Conservation (phyloP, 1,140 invertebrate species). For the Pseudomyrmex flavicornis region DNA sequence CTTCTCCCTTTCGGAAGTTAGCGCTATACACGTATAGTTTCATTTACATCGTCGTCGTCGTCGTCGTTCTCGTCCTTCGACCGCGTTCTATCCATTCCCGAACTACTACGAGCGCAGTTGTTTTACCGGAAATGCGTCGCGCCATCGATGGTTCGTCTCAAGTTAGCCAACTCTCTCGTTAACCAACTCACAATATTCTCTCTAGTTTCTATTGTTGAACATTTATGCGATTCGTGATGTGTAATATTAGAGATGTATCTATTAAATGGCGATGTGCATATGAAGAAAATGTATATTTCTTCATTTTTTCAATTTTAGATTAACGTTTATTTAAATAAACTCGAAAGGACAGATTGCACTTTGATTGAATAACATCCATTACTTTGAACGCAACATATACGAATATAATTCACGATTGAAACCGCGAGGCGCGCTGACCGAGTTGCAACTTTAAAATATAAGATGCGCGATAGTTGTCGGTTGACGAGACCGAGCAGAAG, state of each 20-base stretch:
- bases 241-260: too few species aligned
- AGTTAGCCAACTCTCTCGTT: slow-evolving; percentile 5
- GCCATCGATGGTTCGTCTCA: not conserved
- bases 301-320: too few species aligned
- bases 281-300: too few species aligned
- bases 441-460: slow-evolving; percentile 56
- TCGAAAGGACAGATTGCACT: too few species aligned
- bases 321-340: too few species aligned
- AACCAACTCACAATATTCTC: too few species aligned
- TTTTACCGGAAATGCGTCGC: not conserved
- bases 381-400: not conserved
- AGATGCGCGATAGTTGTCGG: slow-evolving; percentile 23
- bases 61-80: slow-evolving; percentile 34
- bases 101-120: not conserved
- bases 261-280: too few species aligned
- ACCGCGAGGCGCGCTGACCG: slow-evolving; percentile 37
- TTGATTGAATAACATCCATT: not conserved
- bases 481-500: slow-evolving; percentile 37
- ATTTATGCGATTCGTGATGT: not conserved
- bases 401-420: not conserved
- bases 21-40: slow-evolving; percentile 68
- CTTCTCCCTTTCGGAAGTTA: slow-evolving; percentile 43
- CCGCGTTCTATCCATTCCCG: slow-evolving; percentile 3
- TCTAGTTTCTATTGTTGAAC: not conserved
- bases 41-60: slow-evolving; percentile 67